phyloP scores from a whole-genome alignment of 92 coral and sea anemone species.

The Porites divaricata region DNA sequence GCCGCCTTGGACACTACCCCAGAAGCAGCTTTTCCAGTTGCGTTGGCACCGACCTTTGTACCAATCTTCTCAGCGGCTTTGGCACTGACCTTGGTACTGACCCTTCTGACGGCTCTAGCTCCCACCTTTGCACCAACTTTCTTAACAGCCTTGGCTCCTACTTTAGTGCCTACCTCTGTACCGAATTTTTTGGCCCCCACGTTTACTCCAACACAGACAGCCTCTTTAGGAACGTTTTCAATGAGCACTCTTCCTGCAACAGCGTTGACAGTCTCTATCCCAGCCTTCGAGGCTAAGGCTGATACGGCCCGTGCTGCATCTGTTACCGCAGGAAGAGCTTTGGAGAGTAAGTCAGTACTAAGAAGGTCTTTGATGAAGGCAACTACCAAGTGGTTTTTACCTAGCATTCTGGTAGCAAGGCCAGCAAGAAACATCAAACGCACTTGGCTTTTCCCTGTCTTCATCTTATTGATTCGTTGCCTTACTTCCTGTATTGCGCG shows the following conservation, averaged over 20 bases:
- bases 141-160: background rate
- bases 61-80: background rate
- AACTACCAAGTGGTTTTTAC: background rate
- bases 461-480: conserved; percentile 9
- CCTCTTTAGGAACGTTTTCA: background rate
- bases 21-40: conserved; percentile 12
- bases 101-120: background rate
- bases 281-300: background rate
- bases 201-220: background rate
- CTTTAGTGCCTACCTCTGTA: background rate
- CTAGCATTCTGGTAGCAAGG: conserved; percentile 18
- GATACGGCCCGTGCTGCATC: background rate
- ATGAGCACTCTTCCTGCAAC: background rate
- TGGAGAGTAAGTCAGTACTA: conserved; percentile 7
- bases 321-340: background rate
- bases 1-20: background rate
- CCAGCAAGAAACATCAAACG: conserved; percentile 8
- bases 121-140: background rate
- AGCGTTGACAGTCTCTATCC: background rate
- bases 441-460: conserved; percentile 8
- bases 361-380: background rate
- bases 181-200: background rate
- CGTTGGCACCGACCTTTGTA: conserved; percentile 2
- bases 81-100: background rate
- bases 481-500: conserved; percentile 9